Conservation (phyloP, 1,140 invertebrate species). For the Anoplolepis gracilipes region DNA sequence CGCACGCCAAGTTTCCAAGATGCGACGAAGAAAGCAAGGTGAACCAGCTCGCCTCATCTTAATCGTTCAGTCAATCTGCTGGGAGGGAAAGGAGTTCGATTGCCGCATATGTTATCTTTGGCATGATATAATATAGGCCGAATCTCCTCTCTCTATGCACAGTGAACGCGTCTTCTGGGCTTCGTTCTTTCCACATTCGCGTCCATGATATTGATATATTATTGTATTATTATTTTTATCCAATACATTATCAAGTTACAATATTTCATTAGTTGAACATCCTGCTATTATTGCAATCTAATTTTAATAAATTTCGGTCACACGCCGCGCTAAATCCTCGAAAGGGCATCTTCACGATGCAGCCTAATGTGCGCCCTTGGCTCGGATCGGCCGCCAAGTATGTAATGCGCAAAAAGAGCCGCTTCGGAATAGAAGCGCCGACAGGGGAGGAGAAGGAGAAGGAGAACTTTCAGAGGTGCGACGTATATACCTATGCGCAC, state of each 20-base stretch:
- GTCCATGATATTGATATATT: not conserved
- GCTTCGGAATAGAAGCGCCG: constrained; percentile 14
- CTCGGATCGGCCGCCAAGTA: not conserved
- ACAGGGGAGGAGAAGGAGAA: not conserved
- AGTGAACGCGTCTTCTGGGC: not conserved
- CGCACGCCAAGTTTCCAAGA: not conserved
- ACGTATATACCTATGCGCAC: constrained; percentile 50
- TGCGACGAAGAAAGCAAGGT: constrained; percentile 16
- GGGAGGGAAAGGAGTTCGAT: not conserved
- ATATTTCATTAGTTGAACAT: not conserved
- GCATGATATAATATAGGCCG: not conserved
- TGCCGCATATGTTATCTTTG: not conserved
- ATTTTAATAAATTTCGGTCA: constrained; percentile 36
- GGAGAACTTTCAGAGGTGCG: constrained; percentile 20
- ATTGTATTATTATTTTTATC: not conserved
- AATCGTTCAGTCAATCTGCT: constrained; percentile 19
- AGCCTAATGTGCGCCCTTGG: not conserved
- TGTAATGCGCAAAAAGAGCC: constrained; percentile 4
- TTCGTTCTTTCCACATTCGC: not conserved
- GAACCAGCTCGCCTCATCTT: constrained; percentile 4
- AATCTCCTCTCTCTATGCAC: not conserved
- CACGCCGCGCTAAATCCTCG: not conserved
- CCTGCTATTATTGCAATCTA: not conserved
- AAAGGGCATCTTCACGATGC: not conserved
- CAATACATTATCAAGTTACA: too few relatives aligned